Conservation (phyloP, 2,113 vertebrate genomes). For the Centropristis striata region DNA sequence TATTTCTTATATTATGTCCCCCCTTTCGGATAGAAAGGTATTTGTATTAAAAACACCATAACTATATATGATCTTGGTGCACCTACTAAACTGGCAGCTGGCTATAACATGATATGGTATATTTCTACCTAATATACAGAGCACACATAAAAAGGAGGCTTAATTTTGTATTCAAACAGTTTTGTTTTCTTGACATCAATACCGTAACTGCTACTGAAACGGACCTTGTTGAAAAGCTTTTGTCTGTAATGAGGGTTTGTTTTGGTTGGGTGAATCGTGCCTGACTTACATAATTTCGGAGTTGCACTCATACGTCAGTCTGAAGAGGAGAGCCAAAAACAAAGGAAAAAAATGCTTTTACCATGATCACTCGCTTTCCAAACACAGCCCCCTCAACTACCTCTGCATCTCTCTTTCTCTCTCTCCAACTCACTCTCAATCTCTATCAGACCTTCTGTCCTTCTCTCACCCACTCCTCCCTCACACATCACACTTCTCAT, state of each 20-base stretch:
- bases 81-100: background rate
- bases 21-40: no score
- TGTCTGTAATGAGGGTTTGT: conserved; percentile 61
- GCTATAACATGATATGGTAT: no score
- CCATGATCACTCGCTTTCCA: conserved; percentile 43
- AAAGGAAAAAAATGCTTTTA: conserved; percentile 32
- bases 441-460: conserved; percentile 70
- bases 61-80: background rate
- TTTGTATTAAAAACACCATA: no score
- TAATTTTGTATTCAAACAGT: conserved; percentile 14
- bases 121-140: background rate
- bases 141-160: background rate
- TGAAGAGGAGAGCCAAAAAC: conserved; percentile 45
- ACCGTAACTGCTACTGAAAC: background rate
- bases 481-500: conserved; percentile 74
- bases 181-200: conserved; percentile 11
- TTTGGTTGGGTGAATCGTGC: conserved; percentile 63
- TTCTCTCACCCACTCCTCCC: conserved; percentile 75
- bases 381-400: conserved; percentile 71
- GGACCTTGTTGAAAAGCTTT: conserved; percentile 40
- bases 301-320: conserved; percentile 52
- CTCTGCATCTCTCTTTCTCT: conserved; percentile 55
- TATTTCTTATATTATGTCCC: no score
- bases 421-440: conserved; percentile 55
- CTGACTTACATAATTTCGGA: conserved; percentile 67